Conservation (phyloP, 2,888 invertebrate species). For the Altica lythri region DNA sequence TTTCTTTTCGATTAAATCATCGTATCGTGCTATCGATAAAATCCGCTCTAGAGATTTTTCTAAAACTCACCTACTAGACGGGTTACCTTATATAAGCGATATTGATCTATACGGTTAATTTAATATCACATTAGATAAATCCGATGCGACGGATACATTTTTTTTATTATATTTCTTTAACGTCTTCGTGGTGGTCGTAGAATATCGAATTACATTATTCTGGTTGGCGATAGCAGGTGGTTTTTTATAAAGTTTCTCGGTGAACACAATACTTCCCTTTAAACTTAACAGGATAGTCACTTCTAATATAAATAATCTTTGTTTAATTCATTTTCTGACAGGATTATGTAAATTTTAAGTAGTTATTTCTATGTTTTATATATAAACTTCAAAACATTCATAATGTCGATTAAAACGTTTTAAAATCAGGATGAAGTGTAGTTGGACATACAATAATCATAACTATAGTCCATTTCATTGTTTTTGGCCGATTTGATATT, state of each 20-base stretch:
- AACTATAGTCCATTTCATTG: no score
- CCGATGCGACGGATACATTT: constrained; percentile 40
- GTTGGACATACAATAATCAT: no score
- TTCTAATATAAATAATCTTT: no score
- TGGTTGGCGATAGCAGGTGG: constrained; percentile 45
- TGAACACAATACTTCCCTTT: constrained; percentile 11
- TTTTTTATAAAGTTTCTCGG: constrained; percentile 45
- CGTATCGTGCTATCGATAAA: neutral
- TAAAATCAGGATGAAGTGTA: no score
- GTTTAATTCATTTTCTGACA: no score
- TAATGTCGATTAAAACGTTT: no score
- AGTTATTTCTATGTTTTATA: no score
- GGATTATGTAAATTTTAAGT: no score
- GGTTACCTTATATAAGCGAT: constrained; percentile 38
- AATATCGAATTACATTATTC: constrained; percentile 47
- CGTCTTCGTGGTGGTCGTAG: constrained; percentile 47
- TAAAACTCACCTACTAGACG: no score
- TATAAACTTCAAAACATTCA: no score
- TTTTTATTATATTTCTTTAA: constrained; percentile 37
- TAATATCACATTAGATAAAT: constrained; percentile 41
- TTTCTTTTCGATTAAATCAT: neutral
- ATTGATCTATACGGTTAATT: constrained; percentile 44
- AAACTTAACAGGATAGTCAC: no score
- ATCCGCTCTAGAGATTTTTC: neutral
- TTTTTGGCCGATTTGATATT: no score